These are phyloP conservation scores for Anarhynchus alexandrinus DNA, from an alignment of 2,113 vertebrate species.

Conservation along the genomic window DNA sequence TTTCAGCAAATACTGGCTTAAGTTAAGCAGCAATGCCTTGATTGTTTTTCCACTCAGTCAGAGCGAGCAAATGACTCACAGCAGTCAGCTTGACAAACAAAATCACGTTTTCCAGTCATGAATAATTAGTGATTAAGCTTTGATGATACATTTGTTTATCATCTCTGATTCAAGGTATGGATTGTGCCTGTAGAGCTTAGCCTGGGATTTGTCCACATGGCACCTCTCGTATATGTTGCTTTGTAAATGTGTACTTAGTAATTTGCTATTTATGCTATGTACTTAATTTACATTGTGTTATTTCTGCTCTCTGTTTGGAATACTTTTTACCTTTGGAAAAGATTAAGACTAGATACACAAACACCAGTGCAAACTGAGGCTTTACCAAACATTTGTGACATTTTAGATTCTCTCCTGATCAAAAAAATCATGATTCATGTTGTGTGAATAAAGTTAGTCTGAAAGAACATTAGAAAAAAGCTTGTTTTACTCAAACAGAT, in stretches of 20 bases:
- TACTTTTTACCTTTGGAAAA: neutral
- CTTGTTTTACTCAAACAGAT: neutral
- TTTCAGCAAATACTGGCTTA: neutral
- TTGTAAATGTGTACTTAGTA: neutral
- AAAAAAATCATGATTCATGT: conserved; percentile 3
- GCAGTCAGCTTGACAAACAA: neutral
- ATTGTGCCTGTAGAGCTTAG: neutral
- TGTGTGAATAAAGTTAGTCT: neutral
- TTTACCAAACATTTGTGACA: neutral
- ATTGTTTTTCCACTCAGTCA: neutral
- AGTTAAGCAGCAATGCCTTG: neutral
- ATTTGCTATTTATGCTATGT: neutral
- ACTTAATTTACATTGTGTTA: neutral
- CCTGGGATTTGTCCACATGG: neutral
- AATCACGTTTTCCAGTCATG: neutral
- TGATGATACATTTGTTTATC: neutral
- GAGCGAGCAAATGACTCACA: neutral
- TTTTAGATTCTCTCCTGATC: neutral
- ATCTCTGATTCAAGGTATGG: neutral
- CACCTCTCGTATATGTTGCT: neutral
- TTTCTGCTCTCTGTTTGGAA: neutral
- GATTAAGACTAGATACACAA: neutral
- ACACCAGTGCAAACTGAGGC: neutral
- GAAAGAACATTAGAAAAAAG: neutral
- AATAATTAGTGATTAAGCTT: conserved; percentile 9